These are phyloP conservation scores for Xiphophorus maculatus DNA, from an alignment of 2,113 vertebrate species.

Conservation along the genomic window DNA sequence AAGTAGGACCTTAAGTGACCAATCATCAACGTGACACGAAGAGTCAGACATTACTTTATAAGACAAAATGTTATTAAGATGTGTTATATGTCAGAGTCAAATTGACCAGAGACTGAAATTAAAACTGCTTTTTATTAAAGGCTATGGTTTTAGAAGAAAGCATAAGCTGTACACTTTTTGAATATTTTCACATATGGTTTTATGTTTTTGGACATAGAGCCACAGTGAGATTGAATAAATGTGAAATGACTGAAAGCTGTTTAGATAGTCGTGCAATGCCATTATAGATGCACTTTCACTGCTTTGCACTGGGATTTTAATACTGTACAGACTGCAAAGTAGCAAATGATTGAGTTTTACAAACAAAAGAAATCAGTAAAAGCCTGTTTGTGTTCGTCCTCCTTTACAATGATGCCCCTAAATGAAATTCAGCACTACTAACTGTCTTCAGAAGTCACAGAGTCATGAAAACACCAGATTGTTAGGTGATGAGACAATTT, in stretches of 20 bases:
- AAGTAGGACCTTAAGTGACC: too few relatives aligned
- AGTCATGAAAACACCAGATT: background rate
- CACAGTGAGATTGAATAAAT: background rate
- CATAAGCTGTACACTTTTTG: background rate
- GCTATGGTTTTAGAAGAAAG: too few relatives aligned
- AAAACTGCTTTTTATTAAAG: background rate
- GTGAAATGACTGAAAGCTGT: background rate
- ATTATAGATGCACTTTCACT: background rate
- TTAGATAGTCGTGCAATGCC: background rate
- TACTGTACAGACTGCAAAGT: too few relatives aligned
- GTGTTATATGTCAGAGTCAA: background rate
- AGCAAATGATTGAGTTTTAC: too few relatives aligned
- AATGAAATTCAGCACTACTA: too few relatives aligned
- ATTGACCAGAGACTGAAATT: background rate
- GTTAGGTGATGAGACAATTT: too few relatives aligned
- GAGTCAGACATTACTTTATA: background rate
- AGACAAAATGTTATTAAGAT: background rate
- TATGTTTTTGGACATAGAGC: background rate
- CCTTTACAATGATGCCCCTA: too few relatives aligned
- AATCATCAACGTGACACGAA: background rate
- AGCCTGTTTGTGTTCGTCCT: too few relatives aligned
- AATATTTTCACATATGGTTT: too few relatives aligned
- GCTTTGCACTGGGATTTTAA: background rate
- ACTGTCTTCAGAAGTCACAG: background rate
- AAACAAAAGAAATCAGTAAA: too few relatives aligned